Evolutionary conservation across 2,797 vertebrate genomes (phyloP), one percentile per base, ranked within the genome.

Genomic region (Chelon labrosus): DNA sequence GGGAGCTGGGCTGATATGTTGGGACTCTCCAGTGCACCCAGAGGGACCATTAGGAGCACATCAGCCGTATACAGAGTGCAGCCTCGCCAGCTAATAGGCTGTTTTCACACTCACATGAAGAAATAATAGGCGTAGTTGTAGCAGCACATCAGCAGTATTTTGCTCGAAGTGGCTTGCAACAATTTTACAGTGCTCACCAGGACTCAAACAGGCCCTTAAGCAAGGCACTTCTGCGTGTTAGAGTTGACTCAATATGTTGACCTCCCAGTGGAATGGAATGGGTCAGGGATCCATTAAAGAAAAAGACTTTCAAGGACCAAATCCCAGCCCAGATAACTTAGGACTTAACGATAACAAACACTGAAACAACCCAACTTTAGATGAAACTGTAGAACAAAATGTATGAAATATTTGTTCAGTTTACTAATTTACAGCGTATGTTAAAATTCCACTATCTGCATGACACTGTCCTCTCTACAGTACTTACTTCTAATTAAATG

Each of bases 1-100:
- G 39, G 73, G 75, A 79, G 61, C 51, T 1, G 25, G 35, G 50
- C 65, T 77, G 79, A 84, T 79, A 50, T 57, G 61, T 47, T 37
- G 75, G 70, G 82, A 85, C 77, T 74, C 77, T 83, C 55, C 73
- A 66, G 50, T 71, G 67, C 60, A 78, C 85, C 81, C 89, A 55
- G 13, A 75, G 78, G 83, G 80, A 80, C 84, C 81, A 90, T 90
- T 87, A 85, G 74, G 25, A 65, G 74, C 70, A 73, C 65, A 83
- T 87, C 79, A 76, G 80, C 79, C 57, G 35, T 67, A 31, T 31
- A 64, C 80, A 79, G 64, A 86, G 81, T 64, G 65, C 78, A 72
- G 75, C 67, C 63, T 84, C 70, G 47, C 57, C 17, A 9, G 49
- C 86, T 89, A 86, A 90, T 83, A 82, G 85, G 77, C 77, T 82